A percentile compares a stretch with the other conserved stretches of the same genome.
Evolutionary conservation across 2,797 vertebrate genomes (phyloP).

Genomic region (Halcyon leucocephala): DNA sequence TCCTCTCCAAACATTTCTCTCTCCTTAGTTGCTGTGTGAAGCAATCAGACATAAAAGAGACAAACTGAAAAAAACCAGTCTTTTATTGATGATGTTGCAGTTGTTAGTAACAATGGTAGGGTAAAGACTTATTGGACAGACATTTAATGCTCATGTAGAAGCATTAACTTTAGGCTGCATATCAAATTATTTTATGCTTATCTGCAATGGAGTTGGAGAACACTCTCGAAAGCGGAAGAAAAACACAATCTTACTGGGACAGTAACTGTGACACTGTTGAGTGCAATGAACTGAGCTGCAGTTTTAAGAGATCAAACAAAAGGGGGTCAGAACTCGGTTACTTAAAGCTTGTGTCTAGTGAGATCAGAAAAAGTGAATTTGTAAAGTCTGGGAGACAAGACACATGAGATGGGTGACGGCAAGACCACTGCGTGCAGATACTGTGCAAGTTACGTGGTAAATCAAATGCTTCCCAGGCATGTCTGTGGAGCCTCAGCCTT

Average conservation of each 20-base stretch:
- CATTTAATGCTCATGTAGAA: neutral
- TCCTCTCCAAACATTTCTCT: neutral
- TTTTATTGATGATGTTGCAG: neutral
- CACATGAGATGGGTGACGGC: neutral
- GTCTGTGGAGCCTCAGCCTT: neutral
- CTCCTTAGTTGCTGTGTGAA: neutral
- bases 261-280: neutral
- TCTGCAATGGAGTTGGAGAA: neutral
- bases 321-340: neutral
- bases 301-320: neutral
- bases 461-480: neutral
- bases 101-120: neutral
- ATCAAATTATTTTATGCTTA: neutral
- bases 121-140: neutral
- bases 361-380: neutral
- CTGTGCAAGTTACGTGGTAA: accelerated
- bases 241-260: neutral
- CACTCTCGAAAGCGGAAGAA: neutral
- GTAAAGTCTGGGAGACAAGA: neutral
- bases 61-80: neutral
- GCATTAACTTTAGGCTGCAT: neutral
- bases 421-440: neutral
- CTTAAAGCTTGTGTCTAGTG: neutral
- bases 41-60: neutral
- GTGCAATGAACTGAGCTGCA: neutral